Conservation (phyloP, 2,113 vertebrate species). For the Syngnathoides biaculeatus region DNA sequence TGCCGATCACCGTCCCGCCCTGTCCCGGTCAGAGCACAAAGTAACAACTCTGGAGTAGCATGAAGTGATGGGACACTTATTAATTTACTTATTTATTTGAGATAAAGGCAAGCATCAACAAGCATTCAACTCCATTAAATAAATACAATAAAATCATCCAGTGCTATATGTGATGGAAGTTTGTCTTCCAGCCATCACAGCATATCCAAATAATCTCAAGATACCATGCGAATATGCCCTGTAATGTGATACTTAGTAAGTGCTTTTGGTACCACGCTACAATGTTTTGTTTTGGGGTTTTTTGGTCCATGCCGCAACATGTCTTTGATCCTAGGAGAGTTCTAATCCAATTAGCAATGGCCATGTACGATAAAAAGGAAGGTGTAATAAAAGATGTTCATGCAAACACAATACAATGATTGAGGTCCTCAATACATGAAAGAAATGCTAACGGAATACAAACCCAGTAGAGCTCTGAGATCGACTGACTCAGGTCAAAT, state of each 20-base stretch:
- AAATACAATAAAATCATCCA: background rate
- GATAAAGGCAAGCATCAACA: background rate
- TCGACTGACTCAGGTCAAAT: too few species aligned
- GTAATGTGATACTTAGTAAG: background rate
- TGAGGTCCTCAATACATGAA: too few species aligned
- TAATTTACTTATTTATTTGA: background rate
- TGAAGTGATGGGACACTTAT: background rate
- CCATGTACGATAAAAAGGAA: background rate
- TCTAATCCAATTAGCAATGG: background rate
- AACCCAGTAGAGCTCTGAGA: too few species aligned
- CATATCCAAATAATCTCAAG: background rate
- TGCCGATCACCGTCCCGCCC: constrained; percentile 91
- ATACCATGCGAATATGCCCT: background rate
- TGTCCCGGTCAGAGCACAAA: constrained; percentile 38
- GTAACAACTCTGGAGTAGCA: background rate
- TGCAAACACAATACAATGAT: background rate
- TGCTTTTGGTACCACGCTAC: background rate
- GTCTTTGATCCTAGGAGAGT: background rate
- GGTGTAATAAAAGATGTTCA: background rate
- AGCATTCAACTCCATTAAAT: background rate
- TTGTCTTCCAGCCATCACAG: background rate
- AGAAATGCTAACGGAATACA: too few species aligned
- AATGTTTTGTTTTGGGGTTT: too few species aligned
- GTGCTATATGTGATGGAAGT: background rate
- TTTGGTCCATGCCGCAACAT: background rate